Evolutionary conservation across 2,888 invertebrate species (phyloP), one percentile per base, ranked within the genome.

Genomic region (Syritta pipiens): DNA sequence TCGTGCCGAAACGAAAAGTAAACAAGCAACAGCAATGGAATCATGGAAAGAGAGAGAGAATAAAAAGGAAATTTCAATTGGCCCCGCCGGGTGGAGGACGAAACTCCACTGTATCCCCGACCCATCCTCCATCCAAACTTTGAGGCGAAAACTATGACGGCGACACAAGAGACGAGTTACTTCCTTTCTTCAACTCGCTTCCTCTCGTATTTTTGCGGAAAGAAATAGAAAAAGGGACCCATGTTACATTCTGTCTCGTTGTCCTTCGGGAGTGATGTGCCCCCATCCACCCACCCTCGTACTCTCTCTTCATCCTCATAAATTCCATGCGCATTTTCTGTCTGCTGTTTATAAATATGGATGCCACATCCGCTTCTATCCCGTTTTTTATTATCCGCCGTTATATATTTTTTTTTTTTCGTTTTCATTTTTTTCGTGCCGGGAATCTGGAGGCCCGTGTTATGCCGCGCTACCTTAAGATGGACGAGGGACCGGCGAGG

Each of bases 271-370:
- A 48, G 24, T 37, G 20, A 22, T 24, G 40, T 30, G 35, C 30
- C 42, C 42, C 22, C 44, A 20, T 42, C 12, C 7, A 28, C 17
- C 37, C 42, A 26, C 35, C 60, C 30, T 12, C 14, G 9, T 5
- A 4, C 53, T 20, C 10, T 20, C 10, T 12, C 44, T 46, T 26
- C 65, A 35, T 40, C 32, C 49, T 62, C 62, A 62, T 62, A 62
- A 60, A 60, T 71, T 69, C 44, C 59, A 26, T 69, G 69, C 59
- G 59, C 69, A 69, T 59, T 60, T 59, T 44, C 42, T 42, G 42
- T 69, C 59, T 51, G 51, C 19, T 49, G 57, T 44, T 59, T 68
- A 68, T 68, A 60, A 69, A 71, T 62, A 71, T 71, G 51, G 60
- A 71, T 71, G 69, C 53, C 60, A 53, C 69, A 62, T 62, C 69